phyloP scores from a whole-genome alignment of 2,797 vertebrate species.

The Rhinichthys osculus region DNA sequence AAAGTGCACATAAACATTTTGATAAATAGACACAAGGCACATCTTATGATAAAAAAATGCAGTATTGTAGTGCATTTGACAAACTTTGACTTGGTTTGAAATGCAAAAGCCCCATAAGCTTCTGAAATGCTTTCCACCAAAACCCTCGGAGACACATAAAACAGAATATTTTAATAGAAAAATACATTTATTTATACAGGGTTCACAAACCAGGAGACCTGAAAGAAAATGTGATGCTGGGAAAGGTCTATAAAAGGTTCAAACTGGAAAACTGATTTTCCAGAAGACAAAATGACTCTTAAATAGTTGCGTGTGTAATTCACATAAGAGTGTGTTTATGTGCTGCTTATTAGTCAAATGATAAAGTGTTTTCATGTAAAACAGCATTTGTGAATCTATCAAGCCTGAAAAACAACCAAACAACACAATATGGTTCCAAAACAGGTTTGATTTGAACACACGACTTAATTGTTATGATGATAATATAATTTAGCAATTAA shows the following conservation, averaged over 20 bases:
- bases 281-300: not conserved
- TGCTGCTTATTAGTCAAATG: not conserved
- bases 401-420: not conserved
- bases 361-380: not conserved
- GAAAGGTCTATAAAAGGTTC: not conserved
- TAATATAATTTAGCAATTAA: not conserved
- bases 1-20: not conserved
- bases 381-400: not conserved
- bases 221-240: conserved; percentile 16
- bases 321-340: not conserved
- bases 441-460: not conserved
- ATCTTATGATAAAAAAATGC: not conserved
- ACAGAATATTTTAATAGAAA: conserved; percentile 55
- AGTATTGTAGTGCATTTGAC: not conserved
- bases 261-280: not conserved
- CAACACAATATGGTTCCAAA: not conserved
- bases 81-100: not conserved
- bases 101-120: not conserved
- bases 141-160: not conserved
- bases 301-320: not conserved
- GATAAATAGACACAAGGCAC: not conserved
- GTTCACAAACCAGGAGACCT: conserved; percentile 46
- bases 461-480: not conserved
- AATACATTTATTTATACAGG: conserved; percentile 60
- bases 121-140: not conserved